Percentiles rank a stretch among this genome's conserved stretches.
phyloP scores from a whole-genome alignment of 2,113 vertebrate species.

The Phainopepla nitens region DNA sequence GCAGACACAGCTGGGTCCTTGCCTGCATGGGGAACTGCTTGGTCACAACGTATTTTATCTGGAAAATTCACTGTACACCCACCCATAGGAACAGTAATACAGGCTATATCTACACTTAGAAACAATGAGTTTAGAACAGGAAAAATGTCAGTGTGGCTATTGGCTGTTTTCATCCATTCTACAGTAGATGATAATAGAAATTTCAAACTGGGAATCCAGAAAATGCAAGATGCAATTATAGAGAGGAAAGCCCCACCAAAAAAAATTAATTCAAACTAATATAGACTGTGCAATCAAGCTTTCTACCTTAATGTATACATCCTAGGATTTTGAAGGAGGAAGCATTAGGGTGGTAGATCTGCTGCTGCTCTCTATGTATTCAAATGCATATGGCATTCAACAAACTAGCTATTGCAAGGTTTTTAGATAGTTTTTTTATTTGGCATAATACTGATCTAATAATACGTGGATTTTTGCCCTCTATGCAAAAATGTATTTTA shows the following conservation, averaged over 20 bases:
- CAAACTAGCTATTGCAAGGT: not conserved
- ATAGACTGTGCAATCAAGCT: not conserved
- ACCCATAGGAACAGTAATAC: rapidly evolving
- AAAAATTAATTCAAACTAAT: not conserved
- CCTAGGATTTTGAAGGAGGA: not conserved
- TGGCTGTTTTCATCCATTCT: not conserved
- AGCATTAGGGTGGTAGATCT: not conserved
- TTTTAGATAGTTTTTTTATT: not conserved
- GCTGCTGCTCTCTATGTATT: not conserved
- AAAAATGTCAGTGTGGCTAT: not conserved
- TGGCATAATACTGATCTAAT: not conserved
- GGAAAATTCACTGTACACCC: not conserved
- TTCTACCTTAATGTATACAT: not conserved
- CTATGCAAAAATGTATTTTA: not conserved
- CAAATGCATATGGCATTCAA: rapidly evolving
- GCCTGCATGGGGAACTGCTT: not conserved
- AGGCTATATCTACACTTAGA: not conserved
- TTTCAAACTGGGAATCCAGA: not conserved
- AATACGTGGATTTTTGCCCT: not conserved
- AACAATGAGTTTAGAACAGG: not conserved
- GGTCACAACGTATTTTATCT: not conserved
- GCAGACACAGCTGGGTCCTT: not conserved
- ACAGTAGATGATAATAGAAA: not conserved
- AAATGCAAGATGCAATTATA: not conserved
- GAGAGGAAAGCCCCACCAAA: not conserved